Conservation (phyloP, 2,797 vertebrate species). For the Halcyon badia region DNA sequence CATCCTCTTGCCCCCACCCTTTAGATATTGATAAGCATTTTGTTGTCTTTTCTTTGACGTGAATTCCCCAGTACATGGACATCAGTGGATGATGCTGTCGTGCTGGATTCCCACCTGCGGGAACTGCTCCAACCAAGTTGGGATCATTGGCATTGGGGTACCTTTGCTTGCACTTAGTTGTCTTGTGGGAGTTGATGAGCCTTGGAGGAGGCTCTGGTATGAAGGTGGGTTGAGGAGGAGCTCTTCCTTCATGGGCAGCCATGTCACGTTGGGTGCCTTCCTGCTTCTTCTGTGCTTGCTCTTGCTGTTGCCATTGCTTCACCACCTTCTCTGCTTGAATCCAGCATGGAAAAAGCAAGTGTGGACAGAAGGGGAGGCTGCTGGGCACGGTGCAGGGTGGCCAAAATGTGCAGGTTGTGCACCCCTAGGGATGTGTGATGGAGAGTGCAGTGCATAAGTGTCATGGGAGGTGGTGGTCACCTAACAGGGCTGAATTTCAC, state of each 20-base stretch:
- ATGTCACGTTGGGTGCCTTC: background rate
- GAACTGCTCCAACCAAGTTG: background rate
- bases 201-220: background rate
- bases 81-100: background rate
- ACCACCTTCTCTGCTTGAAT: background rate
- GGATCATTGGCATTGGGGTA: background rate
- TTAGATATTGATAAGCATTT: background rate
- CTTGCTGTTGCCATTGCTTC: background rate
- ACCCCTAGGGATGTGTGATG: background rate
- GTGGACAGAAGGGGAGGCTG: background rate
- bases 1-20: background rate
- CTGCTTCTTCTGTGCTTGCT: background rate
- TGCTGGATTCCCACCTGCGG: background rate
- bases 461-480: background rate
- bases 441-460: background rate
- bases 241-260: accelerated
- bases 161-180: background rate
- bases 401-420: background rate
- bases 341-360: background rate
- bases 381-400: accelerated
- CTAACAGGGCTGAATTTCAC: background rate
- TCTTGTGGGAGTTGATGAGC: background rate
- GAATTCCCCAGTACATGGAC: background rate
- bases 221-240: background rate
- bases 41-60: background rate